Evolutionary conservation across 2,888 invertebrate genomes (phyloP).

Genomic region (Acanthosepion pharaonis): DNA sequence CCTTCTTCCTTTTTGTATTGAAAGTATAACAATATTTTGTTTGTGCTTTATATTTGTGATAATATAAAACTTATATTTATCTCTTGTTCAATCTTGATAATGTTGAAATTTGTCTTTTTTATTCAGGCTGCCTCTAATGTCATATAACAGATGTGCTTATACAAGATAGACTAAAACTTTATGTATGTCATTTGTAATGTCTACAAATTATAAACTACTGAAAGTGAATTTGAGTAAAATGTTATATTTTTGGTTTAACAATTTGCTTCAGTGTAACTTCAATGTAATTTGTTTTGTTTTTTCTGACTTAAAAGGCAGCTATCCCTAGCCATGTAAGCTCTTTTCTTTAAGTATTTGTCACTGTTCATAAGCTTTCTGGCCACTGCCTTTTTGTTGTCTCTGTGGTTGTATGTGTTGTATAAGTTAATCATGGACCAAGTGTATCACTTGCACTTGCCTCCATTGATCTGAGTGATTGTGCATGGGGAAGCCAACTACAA

Average conservation of each 20-base stretch:
- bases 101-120: too few relatives aligned
- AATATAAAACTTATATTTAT: background rate
- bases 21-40: background rate
- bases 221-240: background rate
- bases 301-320: constrained; percentile 33
- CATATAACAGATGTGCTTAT: background rate
- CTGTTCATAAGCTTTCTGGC: background rate
- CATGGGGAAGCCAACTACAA: background rate
- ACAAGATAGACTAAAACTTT: background rate
- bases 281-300: background rate
- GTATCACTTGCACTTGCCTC: background rate
- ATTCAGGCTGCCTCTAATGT: background rate
- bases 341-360: constrained; percentile 33
- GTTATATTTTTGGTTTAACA: background rate
- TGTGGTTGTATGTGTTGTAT: background rate
- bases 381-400: background rate
- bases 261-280: background rate
- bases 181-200: background rate
- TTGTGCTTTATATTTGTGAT: background rate
- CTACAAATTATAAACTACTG: background rate
- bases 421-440: background rate
- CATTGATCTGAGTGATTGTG: background rate
- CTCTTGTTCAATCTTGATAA: too few relatives aligned
- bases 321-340: constrained; percentile 45
- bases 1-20: background rate